A percentile compares a stretch with the other conserved stretches of the same genome.
phyloP scores from a whole-genome alignment of 2,113 vertebrate species.

The Arothron firmamentum region DNA sequence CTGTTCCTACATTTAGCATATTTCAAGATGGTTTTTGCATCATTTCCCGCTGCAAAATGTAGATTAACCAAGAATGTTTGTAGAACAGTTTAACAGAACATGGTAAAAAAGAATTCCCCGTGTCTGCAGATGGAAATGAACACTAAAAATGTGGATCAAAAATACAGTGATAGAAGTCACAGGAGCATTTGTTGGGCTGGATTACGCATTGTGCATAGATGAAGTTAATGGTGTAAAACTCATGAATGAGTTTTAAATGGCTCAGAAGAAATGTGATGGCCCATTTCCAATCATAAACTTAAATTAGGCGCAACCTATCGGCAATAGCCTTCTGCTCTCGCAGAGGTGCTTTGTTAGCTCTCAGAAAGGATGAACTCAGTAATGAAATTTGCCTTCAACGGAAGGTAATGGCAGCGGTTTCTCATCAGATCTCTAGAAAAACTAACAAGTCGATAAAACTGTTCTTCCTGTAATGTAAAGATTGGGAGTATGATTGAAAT shows the following conservation, averaged over 20 bases:
- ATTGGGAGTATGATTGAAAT: too few relatives aligned
- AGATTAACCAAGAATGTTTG: constrained; percentile 15
- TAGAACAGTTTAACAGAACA: background rate
- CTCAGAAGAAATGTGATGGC: constrained; percentile 33
- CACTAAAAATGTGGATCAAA: constrained; percentile 26
- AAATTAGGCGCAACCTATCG: constrained; percentile 25
- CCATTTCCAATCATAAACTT: constrained; percentile 23
- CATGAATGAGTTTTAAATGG: constrained; percentile 27
- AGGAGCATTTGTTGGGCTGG: constrained; percentile 25
- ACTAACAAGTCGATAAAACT: too few relatives aligned
- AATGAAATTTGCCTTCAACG: too few relatives aligned
- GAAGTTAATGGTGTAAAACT: constrained; percentile 35
- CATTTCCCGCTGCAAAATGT: background rate
- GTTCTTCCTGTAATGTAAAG: too few relatives aligned
- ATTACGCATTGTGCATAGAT: constrained; percentile 11
- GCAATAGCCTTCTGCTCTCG: background rate
- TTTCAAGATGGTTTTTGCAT: background rate
- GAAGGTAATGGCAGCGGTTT: too few relatives aligned
- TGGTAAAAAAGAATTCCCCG: constrained; percentile 10
- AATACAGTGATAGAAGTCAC: constrained; percentile 7
- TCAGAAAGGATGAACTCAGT: too few relatives aligned
- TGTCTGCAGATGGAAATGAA: constrained; percentile 29
- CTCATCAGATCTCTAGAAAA: too few relatives aligned
- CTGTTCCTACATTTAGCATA: background rate
- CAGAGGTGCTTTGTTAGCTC: background rate